These are phyloP conservation scores for Henricia sp. DNA, from an alignment of 53 echinoderm and acorn worm genomes.

Conservation along the genomic window DNA sequence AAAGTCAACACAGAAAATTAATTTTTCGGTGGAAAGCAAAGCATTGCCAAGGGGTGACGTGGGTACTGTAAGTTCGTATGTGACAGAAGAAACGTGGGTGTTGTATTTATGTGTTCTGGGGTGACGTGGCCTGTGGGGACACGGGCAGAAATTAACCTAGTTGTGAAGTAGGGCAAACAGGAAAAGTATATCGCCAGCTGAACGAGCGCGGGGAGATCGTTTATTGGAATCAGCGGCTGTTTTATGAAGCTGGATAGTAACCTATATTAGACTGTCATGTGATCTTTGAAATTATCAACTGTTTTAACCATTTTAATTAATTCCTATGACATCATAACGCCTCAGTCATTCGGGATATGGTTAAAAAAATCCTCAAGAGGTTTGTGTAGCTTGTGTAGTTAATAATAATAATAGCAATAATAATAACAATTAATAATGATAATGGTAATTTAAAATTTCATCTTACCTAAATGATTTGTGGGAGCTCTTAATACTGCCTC, in stretches of 20 bases:
- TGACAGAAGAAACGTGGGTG: conserved; percentile 7
- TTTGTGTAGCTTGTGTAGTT: no score
- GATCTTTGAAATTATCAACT: no score
- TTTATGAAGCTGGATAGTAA: not conserved
- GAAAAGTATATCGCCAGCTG: conserved; percentile 24
- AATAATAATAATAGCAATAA: no score
- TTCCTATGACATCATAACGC: no score
- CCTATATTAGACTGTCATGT: no score
- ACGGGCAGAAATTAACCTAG: conserved; percentile 61
- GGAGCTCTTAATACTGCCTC: no score
- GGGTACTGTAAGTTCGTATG: conserved; percentile 7
- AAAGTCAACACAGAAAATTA: conserved; percentile 61
- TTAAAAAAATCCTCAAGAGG: no score
- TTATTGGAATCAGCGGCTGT: conserved; percentile 42
- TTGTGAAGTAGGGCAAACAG: conserved; percentile 45
- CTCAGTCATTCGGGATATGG: no score
- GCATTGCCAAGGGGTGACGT: conserved; percentile 3
- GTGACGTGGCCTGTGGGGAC: conserved; percentile 28
- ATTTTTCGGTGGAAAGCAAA: conserved; percentile 27
- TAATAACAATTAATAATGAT: no score
- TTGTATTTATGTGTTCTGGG: conserved; percentile 22
- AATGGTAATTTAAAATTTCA: no score
- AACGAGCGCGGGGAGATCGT: conserved; percentile 22
- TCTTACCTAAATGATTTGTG: no score
- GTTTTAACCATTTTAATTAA: no score